Conservation (phyloP, 2,113 vertebrate species). For the Nestor notabilis region DNA sequence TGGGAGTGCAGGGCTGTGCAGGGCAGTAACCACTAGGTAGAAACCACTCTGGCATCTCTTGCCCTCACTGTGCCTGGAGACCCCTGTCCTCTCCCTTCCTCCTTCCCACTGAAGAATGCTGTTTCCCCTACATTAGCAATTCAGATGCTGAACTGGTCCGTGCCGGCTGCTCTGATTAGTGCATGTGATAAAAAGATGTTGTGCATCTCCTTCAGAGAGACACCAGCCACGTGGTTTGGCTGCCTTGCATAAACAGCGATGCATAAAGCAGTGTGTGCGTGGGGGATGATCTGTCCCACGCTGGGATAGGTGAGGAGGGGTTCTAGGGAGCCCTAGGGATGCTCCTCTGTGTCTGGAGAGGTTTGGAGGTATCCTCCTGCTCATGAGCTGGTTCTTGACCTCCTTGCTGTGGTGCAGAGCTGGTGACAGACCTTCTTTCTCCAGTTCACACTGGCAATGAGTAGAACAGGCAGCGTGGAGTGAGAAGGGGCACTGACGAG, state of each 20-base stretch:
- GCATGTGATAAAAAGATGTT: background rate
- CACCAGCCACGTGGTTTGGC: background rate
- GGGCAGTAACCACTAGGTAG: fast-evolving
- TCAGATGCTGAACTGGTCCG: conserved; percentile 8
- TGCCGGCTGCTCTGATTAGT: conserved; percentile 26
- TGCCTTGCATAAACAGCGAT: background rate
- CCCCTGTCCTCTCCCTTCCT: background rate
- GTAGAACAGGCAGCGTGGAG: background rate
- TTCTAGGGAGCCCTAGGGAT: background rate
- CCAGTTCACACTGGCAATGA: background rate
- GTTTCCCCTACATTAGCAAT: background rate
- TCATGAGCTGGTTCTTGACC: background rate
- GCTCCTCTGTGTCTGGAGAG: fast-evolving
- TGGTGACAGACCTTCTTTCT: background rate
- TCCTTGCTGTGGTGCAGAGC: background rate
- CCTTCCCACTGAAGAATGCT: background rate
- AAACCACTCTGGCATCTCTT: background rate
- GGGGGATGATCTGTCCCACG: background rate
- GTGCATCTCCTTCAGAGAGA: background rate
- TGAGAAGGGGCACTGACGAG: background rate
- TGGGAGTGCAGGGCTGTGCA: fast-evolving
- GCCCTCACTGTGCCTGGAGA: background rate
- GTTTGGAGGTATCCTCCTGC: background rate
- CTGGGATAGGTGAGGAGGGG: background rate
- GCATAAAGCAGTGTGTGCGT: background rate